Base-by-base conservation (phyloP, 1,140 invertebrate genomes). In the Neelides sp. region DNA sequence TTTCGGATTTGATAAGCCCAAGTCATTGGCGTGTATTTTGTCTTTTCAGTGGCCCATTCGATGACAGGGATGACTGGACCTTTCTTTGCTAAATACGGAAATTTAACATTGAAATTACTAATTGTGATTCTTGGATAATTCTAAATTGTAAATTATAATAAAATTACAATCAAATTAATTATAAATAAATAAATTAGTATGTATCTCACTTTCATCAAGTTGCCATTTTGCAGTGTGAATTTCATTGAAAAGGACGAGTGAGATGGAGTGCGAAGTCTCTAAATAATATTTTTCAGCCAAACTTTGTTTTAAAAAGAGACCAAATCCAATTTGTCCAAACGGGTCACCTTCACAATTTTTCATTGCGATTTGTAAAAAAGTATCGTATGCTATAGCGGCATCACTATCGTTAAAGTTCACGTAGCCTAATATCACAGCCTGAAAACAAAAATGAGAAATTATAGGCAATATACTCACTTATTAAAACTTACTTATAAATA, bases 181-280 rank as follows among this genome's bases (percentile, higher is more conserved):
- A 10, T 10, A 34, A 34, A 34, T 15, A 34, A 34, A 15, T 47
- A 15, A 10, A 26, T 35, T 45, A 13, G 36, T 36, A 48, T 53
- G 54, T 51, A 48, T 51, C 1, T 40, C 45, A n/a, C 40, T 41
- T 20, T 43, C 41, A 5, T 39, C 43, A 3, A 52, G 45, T 24
- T 45, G 43, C 58, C 58, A 60, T 48, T 57, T 60, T 3, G 58
- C 58, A 12, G 58, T 61, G 26, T 61, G 59, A 48, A 61, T 61
- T 39, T 61, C 59, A 42, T 61, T 61, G 30, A 61, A 61, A n/a
- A 61, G 28, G 17, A 61, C 55, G 22, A 61, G 23, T 23, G 59
- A 61, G 35, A 61, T 61, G 8, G 52, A 26, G 27, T 55, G 57
- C 12, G 55, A 51, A 1, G 55, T 48, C 8, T 45, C 48, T 4